Percentiles rank a stretch among this genome's conserved stretches.
phyloP scores from a whole-genome alignment of 2,888 invertebrate species.

The Apamea sordens region DNA sequence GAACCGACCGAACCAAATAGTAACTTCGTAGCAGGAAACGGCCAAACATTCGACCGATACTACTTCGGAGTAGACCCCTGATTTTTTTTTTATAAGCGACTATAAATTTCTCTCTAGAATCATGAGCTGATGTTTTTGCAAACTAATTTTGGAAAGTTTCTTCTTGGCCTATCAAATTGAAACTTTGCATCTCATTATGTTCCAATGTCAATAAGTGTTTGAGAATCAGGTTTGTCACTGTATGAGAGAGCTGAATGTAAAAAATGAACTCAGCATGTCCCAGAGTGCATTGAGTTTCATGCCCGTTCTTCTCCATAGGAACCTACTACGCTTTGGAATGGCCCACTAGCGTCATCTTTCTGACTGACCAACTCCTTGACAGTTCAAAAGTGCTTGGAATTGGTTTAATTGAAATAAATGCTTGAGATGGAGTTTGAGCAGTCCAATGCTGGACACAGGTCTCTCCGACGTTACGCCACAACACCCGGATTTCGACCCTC shows the following conservation, averaged over 20 bases:
- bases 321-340: background rate
- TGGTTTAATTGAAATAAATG: no score
- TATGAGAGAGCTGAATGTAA: background rate
- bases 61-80: no score
- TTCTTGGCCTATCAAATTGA: background rate
- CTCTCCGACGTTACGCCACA: no score
- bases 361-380: background rate
- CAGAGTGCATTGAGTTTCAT: background rate
- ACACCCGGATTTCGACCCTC: no score
- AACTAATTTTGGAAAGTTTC: background rate
- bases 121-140: background rate
- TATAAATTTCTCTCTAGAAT: no score
- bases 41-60: no score
- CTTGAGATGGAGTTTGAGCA: no score
- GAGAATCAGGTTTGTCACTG: background rate
- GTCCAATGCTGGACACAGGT: no score
- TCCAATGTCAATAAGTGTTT: background rate
- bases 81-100: no score
- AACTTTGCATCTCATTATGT: background rate
- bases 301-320: background rate
- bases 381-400: background rate
- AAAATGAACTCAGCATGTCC: background rate
- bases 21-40: no score
- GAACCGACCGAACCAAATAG: no score
- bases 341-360: background rate